These are phyloP conservation scores for Koerneria pararmatus DNA, from an alignment of 2,888 invertebrate species.

Conservation along the genomic window DNA sequence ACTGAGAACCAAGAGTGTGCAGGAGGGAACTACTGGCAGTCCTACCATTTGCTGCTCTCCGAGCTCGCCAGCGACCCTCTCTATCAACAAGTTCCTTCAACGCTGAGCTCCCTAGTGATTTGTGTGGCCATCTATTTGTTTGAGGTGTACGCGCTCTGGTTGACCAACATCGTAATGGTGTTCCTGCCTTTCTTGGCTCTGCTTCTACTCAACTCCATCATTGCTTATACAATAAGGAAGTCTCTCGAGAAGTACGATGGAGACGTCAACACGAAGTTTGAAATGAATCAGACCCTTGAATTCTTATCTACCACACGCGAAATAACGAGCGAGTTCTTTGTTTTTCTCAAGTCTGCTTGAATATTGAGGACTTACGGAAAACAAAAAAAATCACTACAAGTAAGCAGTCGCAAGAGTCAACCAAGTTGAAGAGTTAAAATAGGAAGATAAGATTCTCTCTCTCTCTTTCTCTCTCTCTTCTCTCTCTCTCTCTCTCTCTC, in stretches of 20 bases:
- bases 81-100: conserved; percentile 37
- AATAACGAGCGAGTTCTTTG: too few species aligned
- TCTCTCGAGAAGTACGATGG: conserved; percentile 78
- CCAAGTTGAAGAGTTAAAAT: too few species aligned
- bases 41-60: conserved; percentile 43
- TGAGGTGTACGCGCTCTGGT: conserved; percentile 82
- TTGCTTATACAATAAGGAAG: conserved; percentile 84
- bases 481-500: conserved; percentile 26
- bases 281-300: too few species aligned
- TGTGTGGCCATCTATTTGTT: neutral
- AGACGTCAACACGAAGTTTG: too few species aligned
- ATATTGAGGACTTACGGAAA: too few species aligned
- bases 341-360: too few species aligned
- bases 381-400: too few species aligned
- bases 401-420: too few species aligned
- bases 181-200: conserved; percentile 83
- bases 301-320: too few species aligned
- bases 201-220: conserved; percentile 82
- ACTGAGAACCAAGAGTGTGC: conserved; percentile 43
- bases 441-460: too few species aligned
- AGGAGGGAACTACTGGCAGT: conserved; percentile 47
- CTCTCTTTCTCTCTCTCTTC: too few species aligned
- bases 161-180: conserved; percentile 89
- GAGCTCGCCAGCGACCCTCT: conserved; percentile 38
- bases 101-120: neutral